A percentile compares a stretch with the other conserved stretches of the same genome.
These are phyloP conservation scores for Numida meleagris DNA, from an alignment of 2,113 vertebrate genomes.

Conservation along the genomic window DNA sequence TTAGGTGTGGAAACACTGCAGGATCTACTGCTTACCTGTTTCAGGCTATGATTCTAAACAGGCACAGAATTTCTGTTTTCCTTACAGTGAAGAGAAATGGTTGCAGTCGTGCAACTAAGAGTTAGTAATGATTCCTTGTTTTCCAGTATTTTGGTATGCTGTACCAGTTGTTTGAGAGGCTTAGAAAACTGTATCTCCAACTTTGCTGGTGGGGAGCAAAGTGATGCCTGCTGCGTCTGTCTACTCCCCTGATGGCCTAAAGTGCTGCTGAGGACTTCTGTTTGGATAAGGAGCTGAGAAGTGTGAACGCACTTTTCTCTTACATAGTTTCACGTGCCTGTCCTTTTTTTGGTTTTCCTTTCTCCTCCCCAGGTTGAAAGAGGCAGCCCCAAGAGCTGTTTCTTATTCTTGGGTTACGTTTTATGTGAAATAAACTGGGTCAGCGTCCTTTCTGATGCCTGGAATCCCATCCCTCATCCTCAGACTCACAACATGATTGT, in stretches of 20 bases:
- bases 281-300: not conserved
- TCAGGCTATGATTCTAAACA: not conserved
- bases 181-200: not conserved
- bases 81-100: not conserved
- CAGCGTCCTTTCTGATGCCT: conserved; percentile 88
- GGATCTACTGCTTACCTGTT: not conserved
- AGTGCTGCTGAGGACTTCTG: not conserved
- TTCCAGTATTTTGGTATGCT: not conserved
- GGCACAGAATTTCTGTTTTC: not conserved
- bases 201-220: fast-evolving
- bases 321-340: not conserved
- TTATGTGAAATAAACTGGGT: conserved; percentile 97
- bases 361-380: conserved; percentile 87
- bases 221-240: not conserved
- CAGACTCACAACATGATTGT: conserved; percentile 86
- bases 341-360: not conserved
- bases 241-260: not conserved
- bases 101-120: not conserved
- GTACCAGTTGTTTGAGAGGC: not conserved
- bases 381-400: conserved; percentile 96
- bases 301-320: not conserved
- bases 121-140: not conserved
- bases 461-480: conserved; percentile 79
- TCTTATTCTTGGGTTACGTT: conserved; percentile 91
- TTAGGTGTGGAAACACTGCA: not conserved